Conservation (phyloP, 2,888 invertebrate genomes). For the Stenodera caucasica region DNA sequence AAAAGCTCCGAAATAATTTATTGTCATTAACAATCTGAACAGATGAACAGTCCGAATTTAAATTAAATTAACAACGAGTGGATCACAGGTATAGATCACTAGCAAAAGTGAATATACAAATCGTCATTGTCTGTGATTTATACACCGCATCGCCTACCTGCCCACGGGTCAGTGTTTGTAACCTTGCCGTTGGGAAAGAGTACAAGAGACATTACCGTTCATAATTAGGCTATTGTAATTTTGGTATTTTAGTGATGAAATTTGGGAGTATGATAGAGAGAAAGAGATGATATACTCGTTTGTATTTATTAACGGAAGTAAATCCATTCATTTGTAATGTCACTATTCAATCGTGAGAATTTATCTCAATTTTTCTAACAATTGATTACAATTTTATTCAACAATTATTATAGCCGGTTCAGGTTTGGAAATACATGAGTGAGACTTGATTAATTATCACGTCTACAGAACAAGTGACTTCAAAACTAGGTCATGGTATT, state of each 20-base stretch:
- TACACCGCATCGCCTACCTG: slow-evolving; percentile 43
- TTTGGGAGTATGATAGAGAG: not conserved
- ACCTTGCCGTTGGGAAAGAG: slow-evolving; percentile 35
- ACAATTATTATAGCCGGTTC: no score
- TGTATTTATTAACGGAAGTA: no score
- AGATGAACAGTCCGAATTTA: not conserved
- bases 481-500: no score
- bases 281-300: no score
- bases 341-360: no score
- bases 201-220: slow-evolving; percentile 18
- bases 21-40: not conserved
- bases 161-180: slow-evolving; percentile 41
- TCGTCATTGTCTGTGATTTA: slow-evolving; percentile 42
- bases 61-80: not conserved
- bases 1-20: not conserved
- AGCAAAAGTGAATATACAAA: slow-evolving; percentile 31
- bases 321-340: no score
- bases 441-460: no score
- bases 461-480: no score
- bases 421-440: no score
- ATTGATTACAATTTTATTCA: no score
- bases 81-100: slow-evolving; percentile 19
- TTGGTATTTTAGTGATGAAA: not conserved
- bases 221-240: slow-evolving; percentile 22
- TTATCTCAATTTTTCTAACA: no score